These are phyloP conservation scores for Branchipolynoe longqiensis DNA, from an alignment of 2,888 invertebrate species.

Conservation along the genomic window DNA sequence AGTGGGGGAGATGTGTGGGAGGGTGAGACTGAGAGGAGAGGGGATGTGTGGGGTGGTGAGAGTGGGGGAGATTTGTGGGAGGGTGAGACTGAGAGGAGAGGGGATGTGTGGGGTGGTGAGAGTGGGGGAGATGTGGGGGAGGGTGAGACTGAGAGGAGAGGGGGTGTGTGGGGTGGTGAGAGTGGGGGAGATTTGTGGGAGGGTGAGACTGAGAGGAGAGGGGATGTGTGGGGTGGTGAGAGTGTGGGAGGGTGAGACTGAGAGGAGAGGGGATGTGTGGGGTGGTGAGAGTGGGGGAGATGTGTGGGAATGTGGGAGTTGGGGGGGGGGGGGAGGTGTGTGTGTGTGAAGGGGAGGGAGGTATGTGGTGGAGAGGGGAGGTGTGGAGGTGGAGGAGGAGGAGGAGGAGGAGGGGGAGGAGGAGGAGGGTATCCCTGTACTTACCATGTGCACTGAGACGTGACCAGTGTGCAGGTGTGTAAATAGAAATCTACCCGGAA, in stretches of 20 bases:
- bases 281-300: too few relatives aligned
- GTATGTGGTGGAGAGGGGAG: not conserved
- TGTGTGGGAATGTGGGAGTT: not conserved
- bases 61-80: too few relatives aligned
- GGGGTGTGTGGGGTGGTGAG: too few relatives aligned
- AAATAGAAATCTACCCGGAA: slow-evolving; percentile 52
- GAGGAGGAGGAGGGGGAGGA: not conserved
- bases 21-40: not conserved
- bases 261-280: too few relatives aligned
- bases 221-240: too few relatives aligned
- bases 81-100: not conserved
- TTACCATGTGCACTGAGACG: not conserved
- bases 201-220: too few relatives aligned
- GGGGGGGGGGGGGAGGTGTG: not conserved
- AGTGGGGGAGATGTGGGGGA: too few relatives aligned
- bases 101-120: slow-evolving; percentile 18
- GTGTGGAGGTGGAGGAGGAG: not conserved
- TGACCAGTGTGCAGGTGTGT: slow-evolving; percentile 37
- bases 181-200: too few relatives aligned
- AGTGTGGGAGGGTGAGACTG: too few relatives aligned
- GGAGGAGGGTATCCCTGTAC: slow-evolving; percentile 27
- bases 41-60: not conserved
- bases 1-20: not conserved
- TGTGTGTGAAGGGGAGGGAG: slow-evolving; percentile 15
- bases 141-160: too few relatives aligned